phyloP scores from a whole-genome alignment of 2,797 vertebrate genomes.

The Tamandua tetradactyla region DNA sequence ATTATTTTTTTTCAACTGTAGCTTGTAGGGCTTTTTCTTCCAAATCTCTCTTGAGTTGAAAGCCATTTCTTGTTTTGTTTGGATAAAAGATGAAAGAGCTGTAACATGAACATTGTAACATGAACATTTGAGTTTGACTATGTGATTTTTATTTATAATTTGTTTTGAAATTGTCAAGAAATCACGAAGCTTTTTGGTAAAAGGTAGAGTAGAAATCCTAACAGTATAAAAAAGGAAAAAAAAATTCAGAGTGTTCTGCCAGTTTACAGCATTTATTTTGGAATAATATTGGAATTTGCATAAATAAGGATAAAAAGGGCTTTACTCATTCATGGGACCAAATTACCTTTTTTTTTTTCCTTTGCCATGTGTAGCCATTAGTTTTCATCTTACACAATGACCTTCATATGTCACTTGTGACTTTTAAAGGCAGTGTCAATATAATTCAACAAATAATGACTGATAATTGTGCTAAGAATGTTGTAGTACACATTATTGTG shows the following conservation, averaged over 20 bases:
- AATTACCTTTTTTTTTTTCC: background rate
- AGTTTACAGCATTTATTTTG: background rate
- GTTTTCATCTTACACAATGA: background rate
- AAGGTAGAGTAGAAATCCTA: background rate
- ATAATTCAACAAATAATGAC: background rate
- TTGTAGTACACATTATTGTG: background rate
- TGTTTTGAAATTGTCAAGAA: conserved; percentile 53
- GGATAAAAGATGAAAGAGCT: background rate
- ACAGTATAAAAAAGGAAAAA: background rate
- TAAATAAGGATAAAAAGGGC: background rate
- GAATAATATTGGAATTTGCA: background rate
- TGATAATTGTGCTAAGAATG: background rate
- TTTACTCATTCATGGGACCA: background rate
- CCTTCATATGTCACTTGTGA: background rate
- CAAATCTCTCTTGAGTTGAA: background rate
- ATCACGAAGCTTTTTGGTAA: conserved; percentile 4
- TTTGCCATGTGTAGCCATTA: background rate
- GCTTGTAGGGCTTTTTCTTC: background rate
- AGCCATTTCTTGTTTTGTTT: conserved; percentile 20
- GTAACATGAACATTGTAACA: background rate
- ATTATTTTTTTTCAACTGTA: background rate
- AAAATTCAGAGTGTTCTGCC: background rate
- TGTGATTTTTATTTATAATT: conserved; percentile 40
- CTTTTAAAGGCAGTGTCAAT: background rate
- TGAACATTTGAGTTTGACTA: conserved; percentile 22